phyloP scores from a whole-genome alignment of 2,797 vertebrate genomes.

The Margarornis squamiger region DNA sequence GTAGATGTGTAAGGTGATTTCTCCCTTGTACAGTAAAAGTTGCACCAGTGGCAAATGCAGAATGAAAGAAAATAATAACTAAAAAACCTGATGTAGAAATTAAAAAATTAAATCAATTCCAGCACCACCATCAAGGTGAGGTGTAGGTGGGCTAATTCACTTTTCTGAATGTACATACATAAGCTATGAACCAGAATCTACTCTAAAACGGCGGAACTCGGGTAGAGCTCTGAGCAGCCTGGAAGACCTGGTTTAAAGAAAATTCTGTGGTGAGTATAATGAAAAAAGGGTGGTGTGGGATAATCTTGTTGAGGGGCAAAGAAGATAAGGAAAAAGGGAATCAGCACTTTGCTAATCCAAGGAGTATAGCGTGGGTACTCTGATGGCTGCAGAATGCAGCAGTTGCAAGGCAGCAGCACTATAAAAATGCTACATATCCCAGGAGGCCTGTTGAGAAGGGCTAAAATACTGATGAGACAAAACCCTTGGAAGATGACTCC shows the following conservation, averaged over 20 bases:
- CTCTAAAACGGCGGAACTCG: background rate
- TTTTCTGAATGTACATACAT: background rate
- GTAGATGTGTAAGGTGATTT: background rate
- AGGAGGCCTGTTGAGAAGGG: background rate
- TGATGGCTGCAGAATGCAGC: background rate
- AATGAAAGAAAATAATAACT: background rate
- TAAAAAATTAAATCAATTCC: background rate
- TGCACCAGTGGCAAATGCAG: background rate
- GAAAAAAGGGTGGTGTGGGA: background rate
- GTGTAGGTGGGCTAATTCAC: background rate
- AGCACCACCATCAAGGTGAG: background rate
- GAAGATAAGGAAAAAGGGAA: background rate
- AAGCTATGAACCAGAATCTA: background rate
- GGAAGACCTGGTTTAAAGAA: background rate
- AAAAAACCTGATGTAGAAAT: background rate
- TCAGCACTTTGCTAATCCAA: background rate
- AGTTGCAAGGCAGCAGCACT: background rate
- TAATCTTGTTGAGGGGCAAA: background rate
- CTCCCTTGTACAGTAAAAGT: background rate
- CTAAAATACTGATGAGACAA: background rate
- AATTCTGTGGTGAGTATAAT: background rate
- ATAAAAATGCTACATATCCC: background rate
- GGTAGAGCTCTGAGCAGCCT: background rate
- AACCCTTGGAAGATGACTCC: background rate
- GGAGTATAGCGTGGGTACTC: too few species aligned